These are phyloP conservation scores for Poeciliopsis occidentalis DNA, from an alignment of 2,113 vertebrate species.

Conservation along the genomic window DNA sequence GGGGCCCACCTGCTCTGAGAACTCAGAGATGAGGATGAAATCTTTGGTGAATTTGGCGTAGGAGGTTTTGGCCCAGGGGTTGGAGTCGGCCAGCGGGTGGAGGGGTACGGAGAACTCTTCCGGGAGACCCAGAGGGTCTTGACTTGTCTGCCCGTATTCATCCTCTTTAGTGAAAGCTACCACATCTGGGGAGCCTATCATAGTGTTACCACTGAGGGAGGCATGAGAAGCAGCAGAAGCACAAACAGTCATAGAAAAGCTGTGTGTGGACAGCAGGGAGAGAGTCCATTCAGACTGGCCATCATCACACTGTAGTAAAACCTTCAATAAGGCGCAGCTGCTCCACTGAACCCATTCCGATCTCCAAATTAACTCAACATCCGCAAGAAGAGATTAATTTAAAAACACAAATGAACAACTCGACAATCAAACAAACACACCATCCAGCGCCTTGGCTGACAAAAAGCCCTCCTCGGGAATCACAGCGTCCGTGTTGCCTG, in stretches of 20 bases:
- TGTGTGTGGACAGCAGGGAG: slow-evolving; percentile 1
- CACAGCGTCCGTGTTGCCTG: slow-evolving; percentile 32
- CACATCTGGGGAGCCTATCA: slow-evolving; percentile 98
- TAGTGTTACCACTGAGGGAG: slow-evolving; percentile 74
- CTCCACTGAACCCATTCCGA: neutral
- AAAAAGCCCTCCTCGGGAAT: slow-evolving; percentile 43
- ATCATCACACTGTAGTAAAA: slow-evolving; percentile 1
- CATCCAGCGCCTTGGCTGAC: slow-evolving; percentile 31
- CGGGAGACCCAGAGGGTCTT: slow-evolving; percentile 83
- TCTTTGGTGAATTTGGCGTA: slow-evolving; percentile 93
- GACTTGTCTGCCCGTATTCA: slow-evolving; percentile 83
- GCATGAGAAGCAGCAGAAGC: slow-evolving; percentile 71
- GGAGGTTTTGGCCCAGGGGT: slow-evolving; percentile 93
- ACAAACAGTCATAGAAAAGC: slow-evolving; percentile 29
- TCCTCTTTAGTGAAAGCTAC: slow-evolving; percentile 96
- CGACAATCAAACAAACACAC: neutral
- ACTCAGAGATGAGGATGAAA: slow-evolving; percentile 98
- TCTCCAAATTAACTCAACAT: neutral
- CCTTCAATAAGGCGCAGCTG: neutral
- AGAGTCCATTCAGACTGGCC: neutral
- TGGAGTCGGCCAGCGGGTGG: slow-evolving; percentile 84
- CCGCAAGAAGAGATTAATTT: neutral
- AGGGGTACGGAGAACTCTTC: slow-evolving; percentile 94
- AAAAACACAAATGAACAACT: neutral
- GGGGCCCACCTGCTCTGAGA: slow-evolving; percentile 97